A percentile compares a stretch with the other conserved stretches of the same genome.
Evolutionary conservation across 2,888 invertebrate species (phyloP).

Genomic region (Synanthedon formicaeformis): DNA sequence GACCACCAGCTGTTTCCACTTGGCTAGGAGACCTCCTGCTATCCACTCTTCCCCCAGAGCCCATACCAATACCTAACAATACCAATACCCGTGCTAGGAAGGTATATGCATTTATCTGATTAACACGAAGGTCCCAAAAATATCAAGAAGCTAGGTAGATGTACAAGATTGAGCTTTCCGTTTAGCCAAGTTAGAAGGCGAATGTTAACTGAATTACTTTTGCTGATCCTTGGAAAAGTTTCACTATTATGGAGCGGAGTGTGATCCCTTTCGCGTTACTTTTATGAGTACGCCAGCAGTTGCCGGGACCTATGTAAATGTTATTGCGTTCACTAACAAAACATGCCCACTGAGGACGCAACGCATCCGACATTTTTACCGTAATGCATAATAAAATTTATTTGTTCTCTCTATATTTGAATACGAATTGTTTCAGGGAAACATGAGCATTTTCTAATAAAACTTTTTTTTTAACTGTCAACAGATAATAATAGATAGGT

Average conservation of each 20-base stretch:
- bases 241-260: slow-evolving; percentile 41
- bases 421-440: too few species aligned
- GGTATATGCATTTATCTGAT: too few species aligned
- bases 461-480: too few species aligned
- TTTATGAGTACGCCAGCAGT: slow-evolving; percentile 51
- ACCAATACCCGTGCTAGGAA: too few species aligned
- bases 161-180: slow-evolving; percentile 7
- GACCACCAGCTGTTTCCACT: too few species aligned
- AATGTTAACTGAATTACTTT: slow-evolving; percentile 36
- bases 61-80: too few species aligned
- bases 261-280: slow-evolving; percentile 55
- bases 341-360: slow-evolving; percentile 16
- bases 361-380: neutral
- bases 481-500: too few species aligned
- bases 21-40: too few species aligned
- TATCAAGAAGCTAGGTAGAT: too few species aligned
- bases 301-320: slow-evolving; percentile 53
- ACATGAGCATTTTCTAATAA: too few species aligned
- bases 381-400: neutral
- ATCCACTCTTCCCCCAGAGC: too few species aligned
- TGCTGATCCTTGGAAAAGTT: slow-evolving; percentile 44
- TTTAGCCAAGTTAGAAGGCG: slow-evolving; percentile 28
- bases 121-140: too few species aligned
- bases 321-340: slow-evolving; percentile 48
- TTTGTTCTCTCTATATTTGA: neutral